These are phyloP conservation scores for Propithecus perrieri DNA, from an alignment of 2,797 vertebrate species.

Conservation along the genomic window DNA sequence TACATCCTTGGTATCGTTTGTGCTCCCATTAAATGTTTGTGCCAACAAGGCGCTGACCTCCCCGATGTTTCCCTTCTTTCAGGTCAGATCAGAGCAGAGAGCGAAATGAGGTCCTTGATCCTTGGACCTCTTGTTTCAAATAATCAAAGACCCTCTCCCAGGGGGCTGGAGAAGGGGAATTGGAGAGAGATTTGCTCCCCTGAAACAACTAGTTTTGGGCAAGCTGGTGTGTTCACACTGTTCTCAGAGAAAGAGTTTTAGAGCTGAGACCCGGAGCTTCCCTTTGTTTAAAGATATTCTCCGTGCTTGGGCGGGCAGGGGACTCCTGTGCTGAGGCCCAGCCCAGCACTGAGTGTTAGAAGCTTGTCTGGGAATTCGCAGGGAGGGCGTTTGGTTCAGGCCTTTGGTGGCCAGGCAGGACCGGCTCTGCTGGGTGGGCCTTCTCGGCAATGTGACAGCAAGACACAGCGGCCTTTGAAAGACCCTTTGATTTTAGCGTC, in stretches of 20 bases:
- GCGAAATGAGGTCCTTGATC: not conserved
- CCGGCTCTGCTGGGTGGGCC: not conserved
- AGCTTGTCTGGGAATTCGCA: not conserved
- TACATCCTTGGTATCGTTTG: not conserved
- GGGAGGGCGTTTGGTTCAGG: not conserved
- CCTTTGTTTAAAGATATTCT: not conserved
- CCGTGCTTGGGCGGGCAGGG: not conserved
- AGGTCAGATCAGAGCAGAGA: not conserved
- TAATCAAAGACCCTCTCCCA: not conserved
- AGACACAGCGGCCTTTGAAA: not conserved
- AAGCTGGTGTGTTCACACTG: not conserved
- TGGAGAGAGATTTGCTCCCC: not conserved
- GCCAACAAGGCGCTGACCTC: not conserved
- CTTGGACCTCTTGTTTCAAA: not conserved
- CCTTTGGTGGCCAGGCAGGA: not conserved
- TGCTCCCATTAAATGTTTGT: not conserved
- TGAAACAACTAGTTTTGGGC: not conserved
- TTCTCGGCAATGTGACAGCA: not conserved
- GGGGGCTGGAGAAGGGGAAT: not conserved
- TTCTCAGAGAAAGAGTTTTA: not conserved
- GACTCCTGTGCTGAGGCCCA: not conserved
- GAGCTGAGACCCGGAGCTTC: not conserved
- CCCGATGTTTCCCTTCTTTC: not conserved
- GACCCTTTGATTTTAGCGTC: not conserved
- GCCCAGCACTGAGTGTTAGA: not conserved